A percentile compares a stretch with the other conserved stretches of the same genome.
Evolutionary conservation across 2,113 vertebrate genomes (phyloP).

Genomic region (Dipodomys ordii): DNA sequence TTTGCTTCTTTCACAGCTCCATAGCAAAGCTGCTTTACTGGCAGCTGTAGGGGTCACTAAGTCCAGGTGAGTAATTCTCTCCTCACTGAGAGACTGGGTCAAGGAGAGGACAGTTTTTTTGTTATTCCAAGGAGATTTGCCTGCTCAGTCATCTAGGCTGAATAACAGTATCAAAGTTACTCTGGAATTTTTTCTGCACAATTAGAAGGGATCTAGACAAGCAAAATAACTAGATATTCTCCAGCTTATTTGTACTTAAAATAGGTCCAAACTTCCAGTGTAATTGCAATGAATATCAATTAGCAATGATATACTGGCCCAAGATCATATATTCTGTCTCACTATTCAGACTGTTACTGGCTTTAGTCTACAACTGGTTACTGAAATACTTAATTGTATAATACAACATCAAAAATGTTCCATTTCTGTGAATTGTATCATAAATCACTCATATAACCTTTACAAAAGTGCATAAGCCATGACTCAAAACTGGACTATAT

Average conservation of each 20-base stretch:
- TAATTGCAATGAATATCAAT: background rate
- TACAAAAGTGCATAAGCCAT: background rate
- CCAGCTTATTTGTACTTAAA: background rate
- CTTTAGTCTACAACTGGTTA: slow-evolving; percentile 16
- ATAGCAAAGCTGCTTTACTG: slow-evolving; percentile 48
- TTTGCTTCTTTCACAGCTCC: slow-evolving; percentile 41
- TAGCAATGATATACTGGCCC: background rate
- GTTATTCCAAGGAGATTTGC: slow-evolving; percentile 26
- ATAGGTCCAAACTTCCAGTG: background rate
- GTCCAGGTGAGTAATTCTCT: slow-evolving; percentile 45
- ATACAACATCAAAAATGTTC: background rate
- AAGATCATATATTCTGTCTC: slow-evolving; percentile 3
- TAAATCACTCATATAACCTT: background rate
- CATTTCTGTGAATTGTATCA: slow-evolving; percentile 11
- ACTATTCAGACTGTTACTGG: background rate
- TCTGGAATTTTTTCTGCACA: background rate
- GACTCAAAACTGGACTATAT: background rate
- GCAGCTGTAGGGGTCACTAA: slow-evolving; percentile 19
- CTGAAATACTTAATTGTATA: slow-evolving; percentile 23
- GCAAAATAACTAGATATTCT: background rate
- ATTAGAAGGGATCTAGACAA: background rate
- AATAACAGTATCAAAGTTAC: slow-evolving; percentile 10
- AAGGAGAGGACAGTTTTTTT: slow-evolving; percentile 16
- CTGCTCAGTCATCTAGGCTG: background rate
- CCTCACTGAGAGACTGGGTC: background rate